Conservation (phyloP, 2,888 invertebrate genomes). For the Oithona nana region DNA sequence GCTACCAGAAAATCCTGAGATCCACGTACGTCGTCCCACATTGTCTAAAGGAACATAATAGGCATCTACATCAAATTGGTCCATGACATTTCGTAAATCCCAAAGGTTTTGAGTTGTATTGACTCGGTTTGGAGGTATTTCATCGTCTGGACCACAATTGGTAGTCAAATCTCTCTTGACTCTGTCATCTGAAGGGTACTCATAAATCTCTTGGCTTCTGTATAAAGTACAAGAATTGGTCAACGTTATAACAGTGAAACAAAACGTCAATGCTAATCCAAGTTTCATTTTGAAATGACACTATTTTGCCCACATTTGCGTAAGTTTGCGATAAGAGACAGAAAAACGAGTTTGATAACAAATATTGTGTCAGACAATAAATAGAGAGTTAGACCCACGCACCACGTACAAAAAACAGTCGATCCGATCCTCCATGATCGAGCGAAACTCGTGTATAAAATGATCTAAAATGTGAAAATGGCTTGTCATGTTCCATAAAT, state of each 20-base stretch:
- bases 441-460: too few relatives aligned
- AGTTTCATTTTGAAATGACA: too few relatives aligned
- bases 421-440: too few relatives aligned
- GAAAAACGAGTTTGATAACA: too few relatives aligned
- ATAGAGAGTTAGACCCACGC: too few relatives aligned
- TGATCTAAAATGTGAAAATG: too few relatives aligned
- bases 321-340: too few relatives aligned
- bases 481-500: background rate
- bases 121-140: constrained; percentile 2
- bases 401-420: too few relatives aligned
- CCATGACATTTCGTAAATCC: constrained; percentile 1
- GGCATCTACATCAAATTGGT: background rate
- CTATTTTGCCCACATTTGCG: too few relatives aligned
- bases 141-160: constrained; percentile 8
- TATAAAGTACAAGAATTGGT: background rate
- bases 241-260: background rate
- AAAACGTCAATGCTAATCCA: background rate
- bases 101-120: background rate
- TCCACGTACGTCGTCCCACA: constrained; percentile 3
- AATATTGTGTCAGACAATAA: too few relatives aligned
- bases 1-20: constrained; percentile 16
- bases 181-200: background rate
- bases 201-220: background rate
- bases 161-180: constrained; percentile 14
- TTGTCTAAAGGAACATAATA: constrained; percentile 10